phyloP scores from a whole-genome alignment of 2,113 vertebrate species.

The Passer montanus region DNA sequence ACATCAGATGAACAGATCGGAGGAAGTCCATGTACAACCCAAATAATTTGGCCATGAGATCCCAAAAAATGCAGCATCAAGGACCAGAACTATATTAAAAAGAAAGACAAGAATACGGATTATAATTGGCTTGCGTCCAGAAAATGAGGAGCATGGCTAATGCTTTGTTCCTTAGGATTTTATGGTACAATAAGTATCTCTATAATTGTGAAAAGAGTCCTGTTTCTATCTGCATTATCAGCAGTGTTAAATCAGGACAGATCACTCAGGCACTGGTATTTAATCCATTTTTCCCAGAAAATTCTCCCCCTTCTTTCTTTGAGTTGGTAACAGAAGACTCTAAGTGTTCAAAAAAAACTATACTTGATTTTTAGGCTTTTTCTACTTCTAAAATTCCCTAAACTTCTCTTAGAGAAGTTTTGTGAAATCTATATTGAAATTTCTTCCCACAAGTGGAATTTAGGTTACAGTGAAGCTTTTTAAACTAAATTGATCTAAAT shows the following conservation, averaged over 20 bases:
- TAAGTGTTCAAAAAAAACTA: background rate
- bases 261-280: background rate
- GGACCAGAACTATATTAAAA: background rate
- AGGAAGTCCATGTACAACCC: background rate
- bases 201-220: background rate
- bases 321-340: background rate
- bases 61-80: background rate
- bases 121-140: background rate
- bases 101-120: background rate
- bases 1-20: background rate
- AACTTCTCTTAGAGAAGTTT: background rate
- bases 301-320: background rate
- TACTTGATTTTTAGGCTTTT: background rate
- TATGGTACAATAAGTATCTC: background rate
- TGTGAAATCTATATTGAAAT: background rate
- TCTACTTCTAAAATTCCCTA: background rate
- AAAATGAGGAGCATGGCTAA: background rate
- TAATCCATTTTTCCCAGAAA: background rate
- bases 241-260: background rate
- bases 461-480: background rate
- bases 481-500: constrained; percentile 11
- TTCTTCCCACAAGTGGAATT: background rate
- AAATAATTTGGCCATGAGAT: background rate
- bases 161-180: background rate
- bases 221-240: background rate